These are phyloP conservation scores for Numenius phaeopus DNA, from an alignment of 2,797 vertebrate genomes.

Conservation along the genomic window DNA sequence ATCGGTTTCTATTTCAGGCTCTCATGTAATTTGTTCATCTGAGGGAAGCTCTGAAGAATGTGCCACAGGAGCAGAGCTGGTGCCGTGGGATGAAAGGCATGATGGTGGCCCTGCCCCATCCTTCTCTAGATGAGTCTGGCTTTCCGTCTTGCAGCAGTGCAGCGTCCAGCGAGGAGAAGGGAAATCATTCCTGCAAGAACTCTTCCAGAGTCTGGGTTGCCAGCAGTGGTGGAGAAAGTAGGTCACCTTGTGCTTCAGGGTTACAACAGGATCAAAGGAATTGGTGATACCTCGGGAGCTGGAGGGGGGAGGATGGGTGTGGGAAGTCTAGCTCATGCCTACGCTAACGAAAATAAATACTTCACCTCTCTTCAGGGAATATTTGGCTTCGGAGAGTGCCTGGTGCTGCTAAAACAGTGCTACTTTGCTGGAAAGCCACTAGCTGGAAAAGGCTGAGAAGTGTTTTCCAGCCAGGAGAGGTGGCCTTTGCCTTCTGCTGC, in stretches of 20 bases:
- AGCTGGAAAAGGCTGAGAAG: background rate
- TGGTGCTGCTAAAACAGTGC: background rate
- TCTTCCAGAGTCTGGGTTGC: background rate
- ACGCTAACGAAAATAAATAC: background rate
- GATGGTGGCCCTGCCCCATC: background rate
- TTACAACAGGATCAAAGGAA: background rate
- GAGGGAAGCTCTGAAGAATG: background rate
- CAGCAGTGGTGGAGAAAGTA: background rate
- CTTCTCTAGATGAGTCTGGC: background rate
- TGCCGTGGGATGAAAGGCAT: background rate
- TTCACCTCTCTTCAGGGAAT: background rate
- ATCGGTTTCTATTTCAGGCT: background rate
- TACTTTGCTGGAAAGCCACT: background rate
- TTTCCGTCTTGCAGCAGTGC: background rate
- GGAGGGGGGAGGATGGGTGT: fast-evolving
- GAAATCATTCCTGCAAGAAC: background rate
- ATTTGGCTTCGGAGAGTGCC: background rate
- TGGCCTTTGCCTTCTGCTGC: background rate
- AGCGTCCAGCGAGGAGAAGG: background rate
- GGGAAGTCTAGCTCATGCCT: background rate
- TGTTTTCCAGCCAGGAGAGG: background rate
- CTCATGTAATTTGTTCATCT: background rate
- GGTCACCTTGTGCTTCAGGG: slow-evolving; percentile 13
- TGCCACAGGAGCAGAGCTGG: background rate
- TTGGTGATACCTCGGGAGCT: background rate